Percentiles rank a stretch among this genome's conserved stretches.
Evolutionary conservation across 2,113 vertebrate genomes (phyloP).

Genomic region (Lophochroa leadbeateri): DNA sequence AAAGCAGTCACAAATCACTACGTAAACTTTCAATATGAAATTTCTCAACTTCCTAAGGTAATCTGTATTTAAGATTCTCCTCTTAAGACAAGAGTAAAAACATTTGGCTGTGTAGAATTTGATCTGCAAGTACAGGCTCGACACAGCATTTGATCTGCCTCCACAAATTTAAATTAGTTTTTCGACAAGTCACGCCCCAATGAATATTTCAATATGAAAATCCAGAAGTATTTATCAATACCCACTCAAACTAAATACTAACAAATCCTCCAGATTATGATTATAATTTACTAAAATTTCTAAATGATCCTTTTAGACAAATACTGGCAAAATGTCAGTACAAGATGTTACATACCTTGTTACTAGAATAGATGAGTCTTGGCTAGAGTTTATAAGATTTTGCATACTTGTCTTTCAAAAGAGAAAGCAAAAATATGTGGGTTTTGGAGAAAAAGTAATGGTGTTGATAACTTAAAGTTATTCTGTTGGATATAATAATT

Average conservation of each 20-base stretch:
- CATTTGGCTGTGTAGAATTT: background rate
- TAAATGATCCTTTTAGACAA: background rate
- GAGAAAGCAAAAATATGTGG: background rate
- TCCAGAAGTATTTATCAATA: background rate
- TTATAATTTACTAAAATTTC: background rate
- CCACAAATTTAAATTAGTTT: background rate
- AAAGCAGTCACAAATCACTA: background rate
- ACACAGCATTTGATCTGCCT: background rate
- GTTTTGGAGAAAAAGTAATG: background rate
- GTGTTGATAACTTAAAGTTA: background rate
- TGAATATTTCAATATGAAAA: background rate
- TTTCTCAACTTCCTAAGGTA: background rate
- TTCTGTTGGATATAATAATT: background rate
- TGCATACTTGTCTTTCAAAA: background rate
- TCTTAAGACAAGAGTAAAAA: background rate
- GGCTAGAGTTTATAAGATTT: background rate
- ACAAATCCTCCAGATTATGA: background rate
- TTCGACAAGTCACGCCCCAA: background rate
- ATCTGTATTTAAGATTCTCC: background rate
- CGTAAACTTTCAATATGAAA: background rate
- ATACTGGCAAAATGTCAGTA: background rate
- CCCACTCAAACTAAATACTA: background rate
- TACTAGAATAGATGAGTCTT: background rate
- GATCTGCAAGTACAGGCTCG: background rate
- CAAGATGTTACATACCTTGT: background rate